phyloP scores from a whole-genome alignment of 2,113 vertebrate genomes.

The Hippopotamus amphibius region DNA sequence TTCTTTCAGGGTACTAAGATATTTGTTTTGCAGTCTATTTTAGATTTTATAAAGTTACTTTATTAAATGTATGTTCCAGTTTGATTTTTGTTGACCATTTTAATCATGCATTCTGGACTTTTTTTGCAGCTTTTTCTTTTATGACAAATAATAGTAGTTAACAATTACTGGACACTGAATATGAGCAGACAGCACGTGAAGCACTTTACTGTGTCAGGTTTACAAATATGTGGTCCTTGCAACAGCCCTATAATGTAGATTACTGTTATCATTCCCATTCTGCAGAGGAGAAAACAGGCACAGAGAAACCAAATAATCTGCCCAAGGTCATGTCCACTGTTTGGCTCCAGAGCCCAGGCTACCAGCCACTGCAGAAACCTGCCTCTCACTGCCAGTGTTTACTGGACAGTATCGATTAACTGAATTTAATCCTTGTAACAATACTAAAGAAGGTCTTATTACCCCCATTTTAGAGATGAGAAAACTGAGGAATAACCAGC shows the following conservation, averaged over 20 bases:
- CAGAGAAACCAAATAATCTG: background rate
- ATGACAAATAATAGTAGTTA: background rate
- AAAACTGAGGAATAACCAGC: background rate
- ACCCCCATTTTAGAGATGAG: background rate
- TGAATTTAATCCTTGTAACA: background rate
- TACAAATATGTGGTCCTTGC: background rate
- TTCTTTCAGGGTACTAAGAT: background rate
- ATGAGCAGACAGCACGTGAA: background rate
- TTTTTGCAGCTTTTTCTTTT: background rate
- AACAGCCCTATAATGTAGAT: background rate
- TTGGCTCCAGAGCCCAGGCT: background rate
- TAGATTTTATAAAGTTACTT: conserved; percentile 32
- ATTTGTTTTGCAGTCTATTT: background rate
- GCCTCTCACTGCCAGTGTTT: background rate
- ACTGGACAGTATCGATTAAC: background rate
- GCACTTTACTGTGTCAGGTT: background rate
- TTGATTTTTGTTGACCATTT: background rate
- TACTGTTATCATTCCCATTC: background rate
- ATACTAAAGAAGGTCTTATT: background rate
- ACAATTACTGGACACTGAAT: background rate
- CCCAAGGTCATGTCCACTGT: background rate
- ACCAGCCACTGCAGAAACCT: background rate
- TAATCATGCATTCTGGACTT: background rate
- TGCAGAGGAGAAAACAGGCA: background rate
- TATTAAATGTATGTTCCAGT: background rate